Conservation (phyloP, 2,888 invertebrate species). For the Schrankia costaestrigalis region DNA sequence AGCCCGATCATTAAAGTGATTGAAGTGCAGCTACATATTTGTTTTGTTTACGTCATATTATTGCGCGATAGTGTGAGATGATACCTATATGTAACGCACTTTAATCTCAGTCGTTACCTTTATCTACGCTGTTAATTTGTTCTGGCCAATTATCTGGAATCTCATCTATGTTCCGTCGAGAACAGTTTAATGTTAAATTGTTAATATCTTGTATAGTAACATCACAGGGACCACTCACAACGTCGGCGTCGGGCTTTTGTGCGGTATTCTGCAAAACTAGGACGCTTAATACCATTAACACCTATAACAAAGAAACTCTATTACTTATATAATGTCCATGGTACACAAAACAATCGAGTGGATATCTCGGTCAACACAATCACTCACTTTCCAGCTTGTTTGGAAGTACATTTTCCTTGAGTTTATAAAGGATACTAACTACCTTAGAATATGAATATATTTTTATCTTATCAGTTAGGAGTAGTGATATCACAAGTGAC, state of each 20-base stretch:
- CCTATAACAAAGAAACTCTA: conserved; percentile 73
- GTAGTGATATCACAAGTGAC: conserved; percentile 65
- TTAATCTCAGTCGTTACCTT: conserved; percentile 49
- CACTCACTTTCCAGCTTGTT: conserved; percentile 61
- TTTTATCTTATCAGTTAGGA: conserved; percentile 70
- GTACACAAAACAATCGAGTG: conserved; percentile 37
- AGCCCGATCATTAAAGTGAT: conserved; percentile 21
- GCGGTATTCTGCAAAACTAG: conserved; percentile 54
- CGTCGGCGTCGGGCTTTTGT: conserved; percentile 38
- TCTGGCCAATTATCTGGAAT: conserved; percentile 62
- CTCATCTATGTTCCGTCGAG: conserved; percentile 53
- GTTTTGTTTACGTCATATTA: conserved; percentile 36
- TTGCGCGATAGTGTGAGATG: conserved; percentile 27
- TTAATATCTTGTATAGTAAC: conserved; percentile 54
- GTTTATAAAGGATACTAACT: conserved; percentile 61
- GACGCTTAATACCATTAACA: conserved; percentile 67
- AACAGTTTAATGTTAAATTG: conserved; percentile 66
- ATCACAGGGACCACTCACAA: conserved; percentile 56
- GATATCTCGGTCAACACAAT: conserved; percentile 30
- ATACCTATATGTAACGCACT: conserved; percentile 30
- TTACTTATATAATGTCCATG: conserved; percentile 47
- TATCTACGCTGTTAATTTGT: conserved; percentile 51
- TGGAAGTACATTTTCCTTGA: conserved; percentile 65
- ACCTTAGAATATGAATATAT: conserved; percentile 54
- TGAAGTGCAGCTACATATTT: conserved; percentile 27